These are phyloP conservation scores for Aspidoscelis tigris DNA, from an alignment of 2,113 vertebrate species.

Conservation along the genomic window DNA sequence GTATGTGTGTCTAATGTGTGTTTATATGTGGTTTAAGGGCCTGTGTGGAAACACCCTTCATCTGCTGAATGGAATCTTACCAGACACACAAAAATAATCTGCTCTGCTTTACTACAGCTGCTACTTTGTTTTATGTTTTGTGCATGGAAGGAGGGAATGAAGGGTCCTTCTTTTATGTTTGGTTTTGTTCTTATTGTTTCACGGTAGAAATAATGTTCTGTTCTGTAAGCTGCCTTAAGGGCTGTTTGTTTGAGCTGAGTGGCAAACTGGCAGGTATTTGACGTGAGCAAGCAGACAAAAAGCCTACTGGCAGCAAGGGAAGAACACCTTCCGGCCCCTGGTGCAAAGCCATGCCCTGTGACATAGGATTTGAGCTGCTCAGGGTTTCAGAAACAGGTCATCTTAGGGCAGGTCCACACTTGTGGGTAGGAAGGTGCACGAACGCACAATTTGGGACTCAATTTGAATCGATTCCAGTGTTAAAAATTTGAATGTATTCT, in stretches of 20 bases:
- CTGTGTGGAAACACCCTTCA: background rate
- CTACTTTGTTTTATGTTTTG: background rate
- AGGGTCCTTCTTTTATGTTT: background rate
- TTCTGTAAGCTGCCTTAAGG: conserved; percentile 3
- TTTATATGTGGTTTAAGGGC: too few species aligned
- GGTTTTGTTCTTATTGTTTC: conserved; percentile 2
- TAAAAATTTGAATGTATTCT: too few species aligned
- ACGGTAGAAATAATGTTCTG: background rate
- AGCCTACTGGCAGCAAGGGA: background rate
- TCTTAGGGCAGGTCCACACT: too few species aligned
- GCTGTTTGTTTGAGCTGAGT: background rate
- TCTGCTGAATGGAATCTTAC: background rate
- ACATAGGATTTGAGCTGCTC: background rate
- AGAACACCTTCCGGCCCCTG: too few species aligned
- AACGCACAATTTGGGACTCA: too few species aligned
- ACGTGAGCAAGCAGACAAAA: background rate
- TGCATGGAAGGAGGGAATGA: too few species aligned
- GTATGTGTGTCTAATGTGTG: too few species aligned
- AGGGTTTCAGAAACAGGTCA: too few species aligned
- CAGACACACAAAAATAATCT: too few species aligned
- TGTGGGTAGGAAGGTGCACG: too few species aligned
- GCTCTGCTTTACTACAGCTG: too few species aligned
- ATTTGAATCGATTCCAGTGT: too few species aligned
- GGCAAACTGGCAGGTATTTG: background rate
- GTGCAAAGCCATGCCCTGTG: background rate